phyloP scores from a whole-genome alignment of 2,888 invertebrate species.

The Caenorhabditis zanzibari region DNA sequence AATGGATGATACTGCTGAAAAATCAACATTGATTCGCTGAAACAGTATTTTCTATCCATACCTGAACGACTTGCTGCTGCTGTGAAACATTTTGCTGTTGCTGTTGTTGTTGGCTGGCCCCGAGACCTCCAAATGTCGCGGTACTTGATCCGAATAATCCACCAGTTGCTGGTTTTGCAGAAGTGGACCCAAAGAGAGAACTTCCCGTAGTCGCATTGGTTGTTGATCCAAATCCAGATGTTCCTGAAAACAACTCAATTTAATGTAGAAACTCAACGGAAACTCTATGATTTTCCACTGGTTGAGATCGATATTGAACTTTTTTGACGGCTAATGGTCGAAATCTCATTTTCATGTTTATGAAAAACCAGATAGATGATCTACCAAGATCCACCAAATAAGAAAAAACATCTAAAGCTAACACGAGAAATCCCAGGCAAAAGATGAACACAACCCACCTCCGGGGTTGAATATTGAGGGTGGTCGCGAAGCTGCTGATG shows the following conservation, averaged over 20 bases:
- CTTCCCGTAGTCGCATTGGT: slow-evolving; percentile 33
- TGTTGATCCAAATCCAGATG: slow-evolving; percentile 41
- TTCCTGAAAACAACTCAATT: not conserved
- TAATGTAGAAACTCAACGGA: not conserved
- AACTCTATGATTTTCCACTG: not conserved
- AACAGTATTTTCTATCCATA: no score
- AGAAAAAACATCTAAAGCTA: slow-evolving; percentile 11
- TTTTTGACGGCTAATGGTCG: no score
- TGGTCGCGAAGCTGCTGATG: slow-evolving; percentile 19
- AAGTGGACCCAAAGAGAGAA: slow-evolving; percentile 38
- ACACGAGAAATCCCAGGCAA: slow-evolving; percentile 8
- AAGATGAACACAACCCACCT: slow-evolving; percentile 31
- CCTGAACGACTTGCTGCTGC: slow-evolving; percentile 40
- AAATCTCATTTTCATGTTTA: not conserved
- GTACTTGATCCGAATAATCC: slow-evolving; percentile 55
- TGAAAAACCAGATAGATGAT: not conserved
- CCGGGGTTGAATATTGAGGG: slow-evolving; percentile 3
- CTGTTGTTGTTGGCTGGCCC: slow-evolving; percentile 43
- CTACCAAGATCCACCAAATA: slow-evolving; percentile 7
- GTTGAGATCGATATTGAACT: not conserved
- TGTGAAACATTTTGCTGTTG: slow-evolving; percentile 28
- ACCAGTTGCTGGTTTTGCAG: slow-evolving; percentile 27
- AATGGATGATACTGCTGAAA: slow-evolving; percentile 59
- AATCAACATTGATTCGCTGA: not conserved
- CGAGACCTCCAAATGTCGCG: slow-evolving; percentile 33